Evolutionary conservation across 2,888 invertebrate species (phyloP), one percentile per base, ranked within the genome.

Genomic region (Lithophane semibrunnea): DNA sequence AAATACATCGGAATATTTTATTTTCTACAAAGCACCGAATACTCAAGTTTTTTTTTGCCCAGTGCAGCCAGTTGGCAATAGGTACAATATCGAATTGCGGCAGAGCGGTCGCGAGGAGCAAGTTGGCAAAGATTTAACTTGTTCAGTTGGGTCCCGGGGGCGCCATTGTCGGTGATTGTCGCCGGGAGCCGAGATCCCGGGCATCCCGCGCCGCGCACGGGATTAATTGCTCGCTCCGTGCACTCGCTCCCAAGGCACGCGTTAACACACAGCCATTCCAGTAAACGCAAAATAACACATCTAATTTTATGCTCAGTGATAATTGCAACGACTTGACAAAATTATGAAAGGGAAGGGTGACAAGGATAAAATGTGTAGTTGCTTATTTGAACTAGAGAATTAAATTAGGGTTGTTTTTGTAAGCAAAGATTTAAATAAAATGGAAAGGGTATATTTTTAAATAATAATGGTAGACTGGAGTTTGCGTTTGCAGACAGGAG

Each of bases 61-160:
- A 56, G 63, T 77, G 77, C 82, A 79, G 75, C 37, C 76, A 85
- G 69, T 85, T 88, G 79, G 88, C 89, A 88, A 71, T 82, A 79
- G 80, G 77, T 73, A 83, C 89, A 91, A 89, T 91, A 83, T 90
- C 90, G 88, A 92, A 90, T 91, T 87, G 88, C 86, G 84, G 75
- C 71, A 83, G 76, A 84, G 75, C 75, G 85, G 88, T 87, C 87
- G 84, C 83, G 79, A 72, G 83, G 87, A 90, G 90, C 86, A 90
- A 94, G 93, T 95, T 95, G 92, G 94, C 94, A 93, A 96, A 96
- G 96, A 96, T 95, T 95, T 95, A 96, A 96, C 92, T 96, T 94
- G 94, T 93, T 92, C 90, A 87, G 86, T 82, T 85, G 85, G 86
- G 92, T 96, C 96, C 95, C 96, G 80, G 83, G 96, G 96, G 96